Evolutionary conservation across 2,113 vertebrate genomes (phyloP), one percentile per base, ranked within the genome.

Genomic region (Sprattus sprattus): DNA sequence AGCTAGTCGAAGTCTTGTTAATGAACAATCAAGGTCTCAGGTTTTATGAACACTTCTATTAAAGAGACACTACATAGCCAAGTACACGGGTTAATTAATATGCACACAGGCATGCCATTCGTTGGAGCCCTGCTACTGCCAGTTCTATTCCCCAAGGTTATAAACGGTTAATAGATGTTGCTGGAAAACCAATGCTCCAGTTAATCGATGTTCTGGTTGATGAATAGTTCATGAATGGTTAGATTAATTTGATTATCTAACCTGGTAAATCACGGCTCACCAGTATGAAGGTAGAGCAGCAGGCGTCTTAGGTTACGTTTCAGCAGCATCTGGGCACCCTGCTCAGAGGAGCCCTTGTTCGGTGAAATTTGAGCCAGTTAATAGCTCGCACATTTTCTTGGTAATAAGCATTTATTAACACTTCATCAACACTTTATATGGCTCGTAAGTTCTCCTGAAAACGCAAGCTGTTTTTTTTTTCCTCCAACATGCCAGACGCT

Each of bases 321-420:
- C 11, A 71, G 64, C 64, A 13, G 60, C n/a, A 8, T 6, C 60
- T 67, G 60, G 60, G 64, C 8, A 25, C n/a, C 64, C 64, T 25
- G 25, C 64, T 28, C 64, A 71, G n/a, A 4, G 25, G 22, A 67
- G 64, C 15, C 25, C 25, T 71, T 71, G 64, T 71, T 71, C 25
- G 11, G 64, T 71, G 64, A 71, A 71, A 71, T 71, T 13, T 71
- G 25, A 71, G 64, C 25, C 64, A 13, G 64, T 71, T 71, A 71
- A 71, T 71, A 71, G 64, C 64, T 71, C 64, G 25, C 64, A 71
- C 64, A 71, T 71, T 71, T 71, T 71, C 64, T 13, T 25, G 9
- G 64, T 71, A 71, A 71, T 71, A 71, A 28, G 64, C 64, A 71
- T 71, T 71, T 71, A 71, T 71, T 71, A 71, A 71, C 64, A 71